Base-by-base conservation (phyloP, 2,888 invertebrate genomes). In the Parthenolecanium corni region DNA sequence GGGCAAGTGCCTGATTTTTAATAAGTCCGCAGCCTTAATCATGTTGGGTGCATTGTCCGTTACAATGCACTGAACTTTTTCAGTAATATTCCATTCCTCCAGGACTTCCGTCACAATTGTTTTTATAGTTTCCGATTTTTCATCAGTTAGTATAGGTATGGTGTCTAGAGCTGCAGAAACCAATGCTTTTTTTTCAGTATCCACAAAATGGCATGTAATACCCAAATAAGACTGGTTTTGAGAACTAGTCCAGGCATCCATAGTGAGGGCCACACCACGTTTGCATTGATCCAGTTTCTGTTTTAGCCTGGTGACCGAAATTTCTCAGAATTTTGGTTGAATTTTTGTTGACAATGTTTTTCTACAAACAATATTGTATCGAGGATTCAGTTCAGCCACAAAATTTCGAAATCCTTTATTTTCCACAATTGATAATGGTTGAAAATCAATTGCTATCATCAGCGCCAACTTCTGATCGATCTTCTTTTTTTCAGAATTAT, bases 361-460 rank as follows among this genome's bases (percentile, higher is more conserved):
- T 18, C 70, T 65, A 20, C 65, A 67, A 42, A 70, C 70, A 51
- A 72, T 62, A 36, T 38, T 64, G 67, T 70, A 71, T 12, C 65
- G 65, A n/a, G 70, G 69, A 66, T 69, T 69, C 47, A 71, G 62
- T 57, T 64, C 65, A 57, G 68, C 64, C 31, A 70, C 66, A 47
- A 71, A 70, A 57, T 69, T 65, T 65, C 58, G 64, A 67, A 71
- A 71, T 56, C 71, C 70, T 64, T 64, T 54, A 67, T 71, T 69
- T 58, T 71, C 69, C n/a, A 71, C 71, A 36, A 71, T 68, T 53
- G 65, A 67, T 58, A 71, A 69, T 24, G 71, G 70, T 58, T 71
- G 70, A 65, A 69, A 70, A 65, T 71, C 70, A 52, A 5, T 3
- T 4, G 52, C 52, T 25, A 52, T 52, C 24, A 31, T 31, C 16